phyloP scores from a whole-genome alignment of 2,888 invertebrate species.

The Gibbula magus region DNA sequence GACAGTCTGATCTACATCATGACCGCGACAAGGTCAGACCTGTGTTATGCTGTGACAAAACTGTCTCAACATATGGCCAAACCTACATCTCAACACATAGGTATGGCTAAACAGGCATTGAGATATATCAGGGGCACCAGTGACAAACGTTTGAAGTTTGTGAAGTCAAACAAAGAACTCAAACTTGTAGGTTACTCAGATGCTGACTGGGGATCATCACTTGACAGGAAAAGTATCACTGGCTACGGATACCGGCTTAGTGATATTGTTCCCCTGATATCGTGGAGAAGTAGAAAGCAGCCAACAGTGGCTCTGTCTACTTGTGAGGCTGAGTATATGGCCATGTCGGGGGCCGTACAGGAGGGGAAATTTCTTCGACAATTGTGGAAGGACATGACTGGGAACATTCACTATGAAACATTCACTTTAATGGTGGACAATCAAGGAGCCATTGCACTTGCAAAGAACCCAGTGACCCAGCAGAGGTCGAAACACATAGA shows the following conservation, averaged over 20 bases:
- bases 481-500: too few species aligned
- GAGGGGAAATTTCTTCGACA: constrained; percentile 29
- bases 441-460: too few species aligned
- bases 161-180: not conserved
- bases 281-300: constrained; percentile 39
- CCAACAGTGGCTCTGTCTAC: constrained; percentile 42
- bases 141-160: not conserved
- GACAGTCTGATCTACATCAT: too few species aligned
- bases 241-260: constrained; percentile 23
- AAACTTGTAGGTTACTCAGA: constrained; percentile 17
- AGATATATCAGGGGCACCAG: constrained; percentile 1
- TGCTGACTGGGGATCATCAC: constrained; percentile 26
- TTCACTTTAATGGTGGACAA: constrained; percentile 37
- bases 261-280: constrained; percentile 26
- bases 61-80: constrained; percentile 34
- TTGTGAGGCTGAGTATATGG: constrained; percentile 52
- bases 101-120: not conserved
- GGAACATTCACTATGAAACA: not conserved
- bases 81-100: not conserved
- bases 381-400: not conserved
- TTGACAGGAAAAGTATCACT: constrained; percentile 19
- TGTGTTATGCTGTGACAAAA: too few species aligned
- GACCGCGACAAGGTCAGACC: too few species aligned
- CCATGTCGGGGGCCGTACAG: constrained; percentile 39
- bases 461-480: too few species aligned